These are phyloP conservation scores for Oryzias woworae DNA, from an alignment of 2,113 vertebrate species.

Conservation along the genomic window DNA sequence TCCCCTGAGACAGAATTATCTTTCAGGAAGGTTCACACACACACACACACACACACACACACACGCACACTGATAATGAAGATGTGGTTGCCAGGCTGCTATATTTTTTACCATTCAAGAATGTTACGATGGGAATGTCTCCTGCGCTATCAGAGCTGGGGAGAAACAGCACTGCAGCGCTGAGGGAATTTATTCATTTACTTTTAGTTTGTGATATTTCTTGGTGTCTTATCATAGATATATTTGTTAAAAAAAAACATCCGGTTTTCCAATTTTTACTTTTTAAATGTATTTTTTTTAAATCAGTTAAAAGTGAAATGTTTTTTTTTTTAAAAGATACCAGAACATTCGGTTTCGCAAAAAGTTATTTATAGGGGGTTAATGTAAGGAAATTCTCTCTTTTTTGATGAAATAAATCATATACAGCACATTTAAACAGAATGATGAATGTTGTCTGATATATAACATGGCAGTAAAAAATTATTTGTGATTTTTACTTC, in stretches of 20 bases:
- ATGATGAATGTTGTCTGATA: too few relatives aligned
- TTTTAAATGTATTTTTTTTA: too few relatives aligned
- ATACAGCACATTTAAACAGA: too few relatives aligned
- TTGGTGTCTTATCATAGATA: neutral
- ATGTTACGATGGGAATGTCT: slow-evolving; percentile 58
- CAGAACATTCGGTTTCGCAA: too few relatives aligned
- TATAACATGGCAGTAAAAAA: too few relatives aligned
- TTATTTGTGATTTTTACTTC: accelerated
- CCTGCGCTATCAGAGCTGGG: slow-evolving; percentile 25
- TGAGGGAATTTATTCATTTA: neutral
- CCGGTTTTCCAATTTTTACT: too few relatives aligned
- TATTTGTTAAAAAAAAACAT: too few relatives aligned
- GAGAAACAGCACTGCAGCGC: slow-evolving; percentile 6
- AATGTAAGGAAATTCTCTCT: too few relatives aligned
- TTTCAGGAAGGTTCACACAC: slow-evolving; percentile 42
- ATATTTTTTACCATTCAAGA: slow-evolving; percentile 54
- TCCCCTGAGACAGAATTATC: slow-evolving; percentile 65
- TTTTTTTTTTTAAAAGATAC: too few relatives aligned
- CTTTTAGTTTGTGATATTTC: neutral
- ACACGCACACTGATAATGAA: slow-evolving; percentile 51
- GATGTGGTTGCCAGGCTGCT: slow-evolving; percentile 44
- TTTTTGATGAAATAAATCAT: too few relatives aligned
- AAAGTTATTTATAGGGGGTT: too few relatives aligned
- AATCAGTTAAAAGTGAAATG: too few relatives aligned
- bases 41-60: slow-evolving; percentile 6